These are phyloP conservation scores for Diadophis punctatus DNA, from an alignment of 2,113 vertebrate species.

Conservation along the genomic window DNA sequence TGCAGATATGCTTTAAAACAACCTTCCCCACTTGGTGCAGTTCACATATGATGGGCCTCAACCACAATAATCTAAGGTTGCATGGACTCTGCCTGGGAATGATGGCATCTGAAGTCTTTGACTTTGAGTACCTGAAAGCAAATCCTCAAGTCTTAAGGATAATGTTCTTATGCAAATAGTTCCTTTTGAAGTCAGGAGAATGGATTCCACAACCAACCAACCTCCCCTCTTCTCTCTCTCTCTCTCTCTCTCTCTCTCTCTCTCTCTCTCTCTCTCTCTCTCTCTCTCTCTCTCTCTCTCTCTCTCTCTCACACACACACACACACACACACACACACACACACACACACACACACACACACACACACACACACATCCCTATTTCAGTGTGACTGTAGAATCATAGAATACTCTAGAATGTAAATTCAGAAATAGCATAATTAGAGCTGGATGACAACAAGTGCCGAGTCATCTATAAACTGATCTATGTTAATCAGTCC, in stretches of 20 bases:
- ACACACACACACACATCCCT: too few species aligned
- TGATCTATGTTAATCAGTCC: not conserved
- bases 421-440: not conserved
- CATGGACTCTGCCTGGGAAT: not conserved
- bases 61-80: not conserved
- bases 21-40: not conserved
- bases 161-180: not conserved
- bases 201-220: not conserved
- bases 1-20: not conserved
- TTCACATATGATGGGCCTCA: not conserved
- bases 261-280: too few species aligned
- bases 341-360: not conserved
- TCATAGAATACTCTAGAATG: not conserved
- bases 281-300: too few species aligned
- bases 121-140: not conserved
- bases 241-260: too few species aligned
- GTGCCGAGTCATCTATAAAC: not conserved
- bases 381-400: not conserved
- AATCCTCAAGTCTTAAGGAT: not conserved
- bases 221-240: not conserved
- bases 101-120: not conserved
- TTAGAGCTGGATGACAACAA: not conserved
- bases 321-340: too few species aligned
- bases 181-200: not conserved
- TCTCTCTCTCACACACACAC: too few species aligned